Conservation (phyloP, 1,140 invertebrate species). For the Leptestheria dahalacensis region DNA sequence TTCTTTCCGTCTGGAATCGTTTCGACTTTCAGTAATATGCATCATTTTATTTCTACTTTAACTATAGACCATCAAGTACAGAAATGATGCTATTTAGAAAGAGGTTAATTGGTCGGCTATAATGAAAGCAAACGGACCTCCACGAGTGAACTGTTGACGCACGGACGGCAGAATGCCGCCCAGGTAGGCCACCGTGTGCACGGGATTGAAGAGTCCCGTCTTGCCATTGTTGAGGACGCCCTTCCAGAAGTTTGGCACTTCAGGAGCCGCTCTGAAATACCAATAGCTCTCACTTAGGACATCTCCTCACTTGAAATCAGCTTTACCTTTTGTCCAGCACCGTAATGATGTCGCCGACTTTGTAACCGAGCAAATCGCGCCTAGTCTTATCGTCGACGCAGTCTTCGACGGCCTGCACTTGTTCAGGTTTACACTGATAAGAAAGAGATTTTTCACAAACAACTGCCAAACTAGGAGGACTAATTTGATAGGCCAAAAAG, state of each 20-base stretch:
- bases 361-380: constrained; percentile 61
- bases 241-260: constrained; percentile 48
- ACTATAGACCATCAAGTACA: too few relatives aligned
- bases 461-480: neutral
- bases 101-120: neutral
- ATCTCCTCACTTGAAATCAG: constrained; percentile 5
- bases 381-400: constrained; percentile 27
- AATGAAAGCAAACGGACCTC: constrained; percentile 34
- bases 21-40: too few relatives aligned
- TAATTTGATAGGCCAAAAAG: neutral
- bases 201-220: constrained; percentile 76
- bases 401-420: constrained; percentile 60
- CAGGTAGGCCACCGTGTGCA: constrained; percentile 71
- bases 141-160: constrained; percentile 39
- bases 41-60: too few relatives aligned
- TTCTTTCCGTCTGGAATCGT: constrained; percentile 35
- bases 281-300: neutral
- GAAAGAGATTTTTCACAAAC: constrained; percentile 12
- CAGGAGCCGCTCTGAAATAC: constrained; percentile 19
- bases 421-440: constrained; percentile 61
- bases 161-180: constrained; percentile 60
- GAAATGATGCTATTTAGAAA: neutral
- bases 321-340: constrained; percentile 76
- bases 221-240: constrained; percentile 69
- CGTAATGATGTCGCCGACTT: constrained; percentile 77